These are phyloP conservation scores for Bombylius discolor DNA, from an alignment of 2,888 invertebrate species.

Conservation along the genomic window DNA sequence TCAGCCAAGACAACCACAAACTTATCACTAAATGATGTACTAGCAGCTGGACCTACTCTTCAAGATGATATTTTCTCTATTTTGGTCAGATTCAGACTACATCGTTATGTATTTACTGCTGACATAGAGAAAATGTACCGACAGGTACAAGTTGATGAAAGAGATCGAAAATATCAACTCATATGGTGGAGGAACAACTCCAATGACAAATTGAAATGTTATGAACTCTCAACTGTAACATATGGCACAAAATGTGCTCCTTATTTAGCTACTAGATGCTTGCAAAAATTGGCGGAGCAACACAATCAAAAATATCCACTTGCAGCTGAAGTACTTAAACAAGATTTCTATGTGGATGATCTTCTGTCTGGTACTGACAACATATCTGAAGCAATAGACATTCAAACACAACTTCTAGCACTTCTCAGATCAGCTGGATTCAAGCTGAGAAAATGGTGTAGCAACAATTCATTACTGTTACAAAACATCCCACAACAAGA, in stretches of 20 bases:
- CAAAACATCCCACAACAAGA: too few relatives aligned
- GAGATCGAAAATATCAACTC: constrained; percentile 25
- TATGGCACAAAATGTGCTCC: constrained; percentile 22
- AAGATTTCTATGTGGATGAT: constrained; percentile 38
- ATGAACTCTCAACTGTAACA: constrained; percentile 14
- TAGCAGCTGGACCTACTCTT: too few relatives aligned
- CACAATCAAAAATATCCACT: constrained; percentile 40
- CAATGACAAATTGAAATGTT: constrained; percentile 28
- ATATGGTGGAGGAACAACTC: constrained; percentile 29
- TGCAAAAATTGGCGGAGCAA: constrained; percentile 34
- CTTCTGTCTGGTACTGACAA: constrained; percentile 36
- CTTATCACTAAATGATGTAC: too few relatives aligned
- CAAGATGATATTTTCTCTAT: too few relatives aligned
- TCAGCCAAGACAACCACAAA: too few relatives aligned
- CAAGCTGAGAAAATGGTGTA: background rate
- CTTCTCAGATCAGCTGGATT: background rate
- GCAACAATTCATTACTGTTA: background rate
- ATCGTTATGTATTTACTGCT: too few relatives aligned
- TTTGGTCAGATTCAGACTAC: too few relatives aligned
- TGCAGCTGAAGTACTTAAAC: constrained; percentile 35
- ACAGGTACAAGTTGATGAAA: too few relatives aligned
- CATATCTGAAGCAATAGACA: constrained; percentile 20
- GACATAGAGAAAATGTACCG: too few relatives aligned
- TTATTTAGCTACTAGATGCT: constrained; percentile 30
- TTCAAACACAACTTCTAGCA: background rate